A percentile compares a stretch with the other conserved stretches of the same genome.
Evolutionary conservation across 2,888 invertebrate species (phyloP).

Genomic region (Cephus sareptanus): DNA sequence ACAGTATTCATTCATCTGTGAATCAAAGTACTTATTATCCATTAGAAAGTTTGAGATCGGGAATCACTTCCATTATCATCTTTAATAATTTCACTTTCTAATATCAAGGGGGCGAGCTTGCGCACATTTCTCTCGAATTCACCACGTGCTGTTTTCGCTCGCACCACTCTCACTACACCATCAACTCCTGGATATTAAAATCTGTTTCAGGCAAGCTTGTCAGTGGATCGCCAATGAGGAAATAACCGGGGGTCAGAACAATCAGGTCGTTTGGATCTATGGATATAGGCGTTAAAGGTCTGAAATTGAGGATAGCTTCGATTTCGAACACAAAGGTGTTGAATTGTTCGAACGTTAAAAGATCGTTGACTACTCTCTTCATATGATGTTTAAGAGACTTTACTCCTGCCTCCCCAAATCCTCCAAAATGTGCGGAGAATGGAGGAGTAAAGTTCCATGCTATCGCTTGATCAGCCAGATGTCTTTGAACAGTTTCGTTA

Average conservation of each 20-base stretch:
- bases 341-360: constrained; percentile 38
- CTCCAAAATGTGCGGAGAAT: constrained; percentile 34
- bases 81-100: no score
- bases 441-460: constrained; percentile 37
- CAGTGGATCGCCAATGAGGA: constrained; percentile 34
- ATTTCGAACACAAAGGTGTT: constrained; percentile 23
- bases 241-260: constrained; percentile 37
- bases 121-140: no score
- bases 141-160: no score
- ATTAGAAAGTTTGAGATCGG: no score
- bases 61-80: no score
- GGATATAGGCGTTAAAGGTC: constrained; percentile 19
- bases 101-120: no score
- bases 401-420: constrained; percentile 41
- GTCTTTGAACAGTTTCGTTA: not conserved
- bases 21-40: no score
- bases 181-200: no score
- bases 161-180: no score
- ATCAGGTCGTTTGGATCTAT: constrained; percentile 22
- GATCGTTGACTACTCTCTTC: constrained; percentile 26
- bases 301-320: constrained; percentile 27
- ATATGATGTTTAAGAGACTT: constrained; percentile 41
- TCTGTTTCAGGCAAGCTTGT: constrained; percentile 23
- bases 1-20: no score
- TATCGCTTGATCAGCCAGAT: no score